These are phyloP conservation scores for Protonemura montana DNA, from an alignment of 2,888 invertebrate species.

Conservation along the genomic window DNA sequence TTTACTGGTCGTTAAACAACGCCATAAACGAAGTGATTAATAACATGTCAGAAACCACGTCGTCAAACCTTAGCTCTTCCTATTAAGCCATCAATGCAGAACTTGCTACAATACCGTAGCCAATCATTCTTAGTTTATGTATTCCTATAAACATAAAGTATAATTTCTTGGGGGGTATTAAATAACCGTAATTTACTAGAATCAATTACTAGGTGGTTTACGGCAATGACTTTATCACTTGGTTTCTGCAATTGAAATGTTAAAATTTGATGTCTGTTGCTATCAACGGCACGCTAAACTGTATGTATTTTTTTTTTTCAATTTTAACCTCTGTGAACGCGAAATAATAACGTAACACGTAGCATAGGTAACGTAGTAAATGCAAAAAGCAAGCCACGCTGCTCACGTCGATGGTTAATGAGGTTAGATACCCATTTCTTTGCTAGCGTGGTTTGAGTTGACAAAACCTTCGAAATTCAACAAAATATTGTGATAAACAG, in stretches of 20 bases:
- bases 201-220: neutral
- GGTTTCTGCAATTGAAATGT: neutral
- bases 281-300: too few relatives aligned
- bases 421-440: too few relatives aligned
- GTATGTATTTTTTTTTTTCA: too few relatives aligned
- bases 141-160: neutral
- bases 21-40: neutral
- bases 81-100: neutral
- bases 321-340: too few relatives aligned
- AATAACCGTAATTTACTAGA: neutral
- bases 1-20: slow-evolving; percentile 12
- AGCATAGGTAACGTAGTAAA: too few relatives aligned
- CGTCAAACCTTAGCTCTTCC: neutral
- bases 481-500: too few relatives aligned
- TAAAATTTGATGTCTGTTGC: neutral
- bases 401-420: too few relatives aligned
- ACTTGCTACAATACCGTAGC: neutral
- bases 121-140: neutral
- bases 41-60: neutral
- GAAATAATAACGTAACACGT: too few relatives aligned
- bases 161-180: neutral
- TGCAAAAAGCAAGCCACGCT: too few relatives aligned
- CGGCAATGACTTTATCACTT: neutral
- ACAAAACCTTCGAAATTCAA: too few relatives aligned
- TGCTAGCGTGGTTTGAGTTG: too few relatives aligned